These are phyloP conservation scores for Caenorhabditis plicata DNA, from an alignment of 2,888 invertebrate genomes.

Conservation along the genomic window DNA sequence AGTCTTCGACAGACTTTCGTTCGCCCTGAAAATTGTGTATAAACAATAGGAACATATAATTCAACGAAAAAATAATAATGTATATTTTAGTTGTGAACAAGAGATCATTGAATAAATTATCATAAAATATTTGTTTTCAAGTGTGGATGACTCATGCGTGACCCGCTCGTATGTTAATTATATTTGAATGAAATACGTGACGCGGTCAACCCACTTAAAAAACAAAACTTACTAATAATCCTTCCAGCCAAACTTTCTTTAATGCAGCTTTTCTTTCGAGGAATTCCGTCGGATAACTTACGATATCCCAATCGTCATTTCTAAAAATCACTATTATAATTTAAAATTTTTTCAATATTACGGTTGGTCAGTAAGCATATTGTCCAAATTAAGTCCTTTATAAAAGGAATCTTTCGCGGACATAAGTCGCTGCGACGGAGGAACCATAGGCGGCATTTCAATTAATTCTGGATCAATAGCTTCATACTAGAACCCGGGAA, in stretches of 20 bases:
- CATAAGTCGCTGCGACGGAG: constrained; percentile 86
- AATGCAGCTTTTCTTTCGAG: constrained; percentile 82
- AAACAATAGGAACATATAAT: too few species aligned
- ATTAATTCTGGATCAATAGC: constrained; percentile 86
- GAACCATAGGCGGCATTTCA: constrained; percentile 88
- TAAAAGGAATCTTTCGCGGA: constrained; percentile 96
- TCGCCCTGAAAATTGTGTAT: constrained; percentile 3
- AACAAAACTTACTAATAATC: constrained; percentile 9
- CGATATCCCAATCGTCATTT: constrained; percentile 8
- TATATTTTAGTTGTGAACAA: not conserved
- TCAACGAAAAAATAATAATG: too few species aligned
- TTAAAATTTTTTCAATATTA: not conserved
- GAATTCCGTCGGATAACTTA: constrained; percentile 72
- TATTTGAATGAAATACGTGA: too few species aligned
- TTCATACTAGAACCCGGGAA: constrained; percentile 73
- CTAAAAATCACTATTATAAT: constrained; percentile 4
- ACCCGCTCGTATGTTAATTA: constrained; percentile 8
- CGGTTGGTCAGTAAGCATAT: constrained; percentile 7
- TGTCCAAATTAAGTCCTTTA: constrained; percentile 74
- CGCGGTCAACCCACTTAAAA: too few species aligned
- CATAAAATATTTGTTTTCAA: constrained; percentile 4
- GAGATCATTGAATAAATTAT: not conserved
- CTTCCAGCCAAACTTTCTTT: constrained; percentile 24
- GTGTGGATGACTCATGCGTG: constrained; percentile 4
- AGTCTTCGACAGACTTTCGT: constrained; percentile 43